Conservation (phyloP, 1,140 invertebrate species). For the Megathymus violae region DNA sequence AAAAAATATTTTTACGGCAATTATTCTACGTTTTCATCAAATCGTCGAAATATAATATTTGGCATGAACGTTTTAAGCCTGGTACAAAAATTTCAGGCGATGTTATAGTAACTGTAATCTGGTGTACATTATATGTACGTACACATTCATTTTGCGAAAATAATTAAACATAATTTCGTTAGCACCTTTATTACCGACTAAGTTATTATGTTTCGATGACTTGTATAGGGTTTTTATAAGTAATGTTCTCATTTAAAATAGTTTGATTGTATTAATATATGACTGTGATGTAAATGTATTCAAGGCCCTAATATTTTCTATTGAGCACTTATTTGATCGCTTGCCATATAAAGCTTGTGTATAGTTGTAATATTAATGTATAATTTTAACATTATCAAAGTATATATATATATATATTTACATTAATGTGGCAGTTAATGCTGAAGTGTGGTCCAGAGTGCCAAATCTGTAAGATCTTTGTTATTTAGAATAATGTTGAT, state of each 20-base stretch:
- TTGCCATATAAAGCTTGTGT: slow-evolving; percentile 67
- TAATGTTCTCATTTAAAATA: neutral
- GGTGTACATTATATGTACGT: too few species aligned
- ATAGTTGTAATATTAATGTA: slow-evolving; percentile 55
- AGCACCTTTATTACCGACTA: too few species aligned
- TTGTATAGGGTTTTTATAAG: neutral
- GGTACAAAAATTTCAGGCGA: too few species aligned
- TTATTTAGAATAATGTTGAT: slow-evolving; percentile 66
- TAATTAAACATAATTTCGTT: too few species aligned
- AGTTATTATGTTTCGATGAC: neutral
- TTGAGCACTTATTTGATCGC: slow-evolving; percentile 36
- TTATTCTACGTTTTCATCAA: neutral
- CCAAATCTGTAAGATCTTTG: slow-evolving; percentile 74
- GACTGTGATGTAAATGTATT: slow-evolving; percentile 27
- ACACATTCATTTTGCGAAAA: too few species aligned
- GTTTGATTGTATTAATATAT: slow-evolving; percentile 7
- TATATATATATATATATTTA: too few species aligned
- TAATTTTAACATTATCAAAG: slow-evolving; percentile 45
- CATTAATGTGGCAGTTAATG: slow-evolving; percentile 35
- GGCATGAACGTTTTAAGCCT: neutral
- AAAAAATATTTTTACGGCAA: too few species aligned
- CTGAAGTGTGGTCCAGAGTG: slow-evolving; percentile 73
- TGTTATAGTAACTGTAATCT: too few species aligned
- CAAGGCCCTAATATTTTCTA: neutral
- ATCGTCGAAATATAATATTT: neutral